Base-by-base conservation (phyloP, 2,797 vertebrate genomes). In the Hippopotamyrus pictus region DNA sequence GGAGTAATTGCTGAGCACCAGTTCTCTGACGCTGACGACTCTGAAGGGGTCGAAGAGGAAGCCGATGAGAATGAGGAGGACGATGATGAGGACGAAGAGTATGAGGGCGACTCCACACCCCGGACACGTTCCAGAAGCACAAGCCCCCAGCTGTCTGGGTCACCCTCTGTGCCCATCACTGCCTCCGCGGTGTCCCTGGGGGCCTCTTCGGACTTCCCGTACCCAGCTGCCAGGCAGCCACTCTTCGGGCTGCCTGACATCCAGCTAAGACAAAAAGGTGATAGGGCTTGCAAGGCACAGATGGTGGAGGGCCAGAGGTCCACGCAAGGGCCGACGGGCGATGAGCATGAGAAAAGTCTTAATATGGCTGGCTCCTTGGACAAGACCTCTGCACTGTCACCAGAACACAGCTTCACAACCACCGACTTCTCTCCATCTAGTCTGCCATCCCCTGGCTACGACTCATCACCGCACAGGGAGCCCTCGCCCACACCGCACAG, bases 21-120 rank as follows among this genome's bases (percentile, higher is more conserved):
- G 94, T 99, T 99, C 96, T 99, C 99, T 9, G 99, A 99, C 0
- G 98, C 97, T 0, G 98, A 99, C 86, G 98, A 99, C 91, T 98
- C 98, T 0, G 98, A 99, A 29, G 98, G 97, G 0, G 95, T 93
- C 53, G 96, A 97, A 0, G 99, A 99, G 90, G 98, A 99, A 4
- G 97, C 96, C 0, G 98, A 99, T 0, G 99, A 99, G 48, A 97
- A 97, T 0, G 99, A 99, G 0, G 99, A 99, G 0, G 98, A 99
- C 0, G 98, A 99, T 0, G 98, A 99, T 4, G 99, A 99, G 37
- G 98, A 99, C 0, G 99, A 99, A 19, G 98, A 99, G 62, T 97
- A 97, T 87, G 98, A 98, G 91, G 98, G 97, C 82, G 98, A 99
- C 92, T 96, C 96, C 25, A 99, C 98, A 89, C 98, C 98, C 62